These are phyloP conservation scores for Podarcis cretensis DNA, from an alignment of 2,113 vertebrate species.

Conservation along the genomic window DNA sequence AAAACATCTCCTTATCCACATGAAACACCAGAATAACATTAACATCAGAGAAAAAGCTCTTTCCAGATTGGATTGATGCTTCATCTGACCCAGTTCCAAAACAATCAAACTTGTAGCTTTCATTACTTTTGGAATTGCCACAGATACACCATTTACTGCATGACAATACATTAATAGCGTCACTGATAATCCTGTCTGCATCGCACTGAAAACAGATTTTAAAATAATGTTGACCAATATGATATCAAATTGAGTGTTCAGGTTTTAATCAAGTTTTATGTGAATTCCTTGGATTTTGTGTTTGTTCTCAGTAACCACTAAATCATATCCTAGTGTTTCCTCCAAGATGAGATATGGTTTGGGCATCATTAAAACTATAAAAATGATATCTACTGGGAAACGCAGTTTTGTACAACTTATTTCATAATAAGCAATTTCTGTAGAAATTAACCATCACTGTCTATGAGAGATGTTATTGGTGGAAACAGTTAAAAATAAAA, in stretches of 20 bases:
- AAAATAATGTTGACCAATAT: background rate
- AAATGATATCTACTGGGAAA: background rate
- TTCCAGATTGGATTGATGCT: background rate
- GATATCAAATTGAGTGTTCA: background rate
- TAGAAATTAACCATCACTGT: background rate
- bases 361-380: background rate
- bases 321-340: constrained; percentile 55
- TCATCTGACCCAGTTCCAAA: background rate
- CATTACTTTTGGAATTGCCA: constrained; percentile 21
- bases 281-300: constrained; percentile 6
- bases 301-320: constrained; percentile 43
- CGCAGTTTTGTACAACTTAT: background rate
- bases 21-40: accelerated
- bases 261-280: background rate
- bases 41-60: background rate
- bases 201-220: constrained; percentile 9
- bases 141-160: constrained; percentile 34
- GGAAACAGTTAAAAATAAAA: background rate
- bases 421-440: accelerated
- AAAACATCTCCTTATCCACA: background rate
- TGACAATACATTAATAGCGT: background rate
- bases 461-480: background rate
- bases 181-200: constrained; percentile 17
- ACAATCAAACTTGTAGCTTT: background rate
- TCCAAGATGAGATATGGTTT: background rate